Base-by-base conservation (phyloP, 2,888 invertebrate genomes). In the Conchocele bisecta region DNA sequence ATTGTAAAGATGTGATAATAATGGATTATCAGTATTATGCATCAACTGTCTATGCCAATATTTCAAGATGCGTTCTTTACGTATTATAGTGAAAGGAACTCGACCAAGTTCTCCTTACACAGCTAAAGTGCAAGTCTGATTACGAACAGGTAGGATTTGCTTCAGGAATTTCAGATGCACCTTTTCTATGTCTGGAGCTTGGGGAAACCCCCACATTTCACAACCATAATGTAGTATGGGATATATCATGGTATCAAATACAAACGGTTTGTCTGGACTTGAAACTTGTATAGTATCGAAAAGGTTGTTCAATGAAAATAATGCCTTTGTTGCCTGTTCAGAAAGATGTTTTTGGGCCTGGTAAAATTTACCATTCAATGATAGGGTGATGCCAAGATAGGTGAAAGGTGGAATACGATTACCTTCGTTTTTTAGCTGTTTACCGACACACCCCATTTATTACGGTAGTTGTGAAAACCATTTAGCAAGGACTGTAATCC, bases 171-270 rank as follows among this genome's bases (percentile, higher is more conserved):
- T 31, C 42, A 46, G 39, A 39, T 67, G 60, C 15, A 60, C 44
- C 26, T 13, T 59, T 54, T 67, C 59, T 13, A 60, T 44, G 39
- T 68, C 54, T 17, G 26, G 20, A 2, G 44, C 46, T 51, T 44
- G 53, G 48, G 59, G 66, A 35, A 58, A 59, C 7, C 66, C 66
- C 58, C 58, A 66, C 11, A 53, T 42, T 59, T 67, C 54, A 41
- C 35, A 20, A 11, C n/a, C 59, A 59, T 67, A 59, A 11, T 20
- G 15, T 13, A 67, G 35, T 17, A 53, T 53, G 48, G 58, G 58
- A 17, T 13, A 20, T 3, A 53, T 29, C 31, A 58, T 33, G 9
- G 54, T 37, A 59, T 67, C 65, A 39, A 65, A 65, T 17, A 61
- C 11, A 24, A 26, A 26, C 11, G 28, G 4, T 22, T 46, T 46